Base-by-base conservation (phyloP, 2,888 invertebrate genomes). In the Drosophila niveifrons region DNA sequence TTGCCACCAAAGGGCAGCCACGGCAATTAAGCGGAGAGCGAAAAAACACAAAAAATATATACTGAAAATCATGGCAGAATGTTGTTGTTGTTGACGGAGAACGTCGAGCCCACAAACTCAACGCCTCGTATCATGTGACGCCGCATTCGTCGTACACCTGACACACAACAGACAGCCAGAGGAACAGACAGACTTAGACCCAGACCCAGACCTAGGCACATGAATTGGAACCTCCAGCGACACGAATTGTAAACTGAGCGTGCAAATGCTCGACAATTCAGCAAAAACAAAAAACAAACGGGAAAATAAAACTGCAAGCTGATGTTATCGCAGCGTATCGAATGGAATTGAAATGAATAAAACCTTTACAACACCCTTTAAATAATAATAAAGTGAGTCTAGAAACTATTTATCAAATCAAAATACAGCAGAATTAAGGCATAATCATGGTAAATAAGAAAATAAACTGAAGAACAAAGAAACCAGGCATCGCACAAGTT, bases 111-210 rank as follows among this genome's bases (percentile, higher is more conserved):
- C 13, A 15, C 11, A 39, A 41, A 31, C 41, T 13, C 59, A 31
- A 69, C 34, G 46, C 41, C 46, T 65, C 29, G 41, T 74, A 74
- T 75, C 75, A 75, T 74, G 75, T 75, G 79, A 75, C 68, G 63
- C 64, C 53, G 39, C 10, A 36, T 50, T 53, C 15, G n/a, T 29
- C 31, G 56, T 61, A 57, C 64, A 74, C 67, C 78, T 78, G 75
- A 75, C 39, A 50, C 52, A 61, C 53, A 23, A 23, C 23, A 23
- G 23, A 23, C 23, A 47, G n/a, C 15, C 31, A 1, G 31, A 31
- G 31, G 23, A 6, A 23, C 23, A 11, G 34, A 11, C 34, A 36
- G 36, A 36, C n/a, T 31, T 10, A 10, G 10, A 31, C 10, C 17
- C 36, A 39, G 36, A 39, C n/a, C 36, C n/a, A 39, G 36, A 39